phyloP scores from a whole-genome alignment of 2,888 invertebrate genomes.

The Bembecia ichneumoniformis region DNA sequence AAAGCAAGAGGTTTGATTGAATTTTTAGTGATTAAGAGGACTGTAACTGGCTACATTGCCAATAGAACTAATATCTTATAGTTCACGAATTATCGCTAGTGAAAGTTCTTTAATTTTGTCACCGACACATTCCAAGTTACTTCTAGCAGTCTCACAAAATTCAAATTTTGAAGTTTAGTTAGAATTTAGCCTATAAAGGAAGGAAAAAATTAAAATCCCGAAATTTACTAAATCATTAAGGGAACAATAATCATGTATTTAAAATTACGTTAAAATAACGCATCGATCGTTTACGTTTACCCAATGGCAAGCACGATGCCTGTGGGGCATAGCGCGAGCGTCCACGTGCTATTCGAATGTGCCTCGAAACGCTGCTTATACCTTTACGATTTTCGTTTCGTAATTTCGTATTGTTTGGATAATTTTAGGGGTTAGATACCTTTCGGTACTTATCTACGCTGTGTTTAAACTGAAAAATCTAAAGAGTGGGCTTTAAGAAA shows the following conservation, averaged over 20 bases:
- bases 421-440: neutral
- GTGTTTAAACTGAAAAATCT: neutral
- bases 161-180: neutral
- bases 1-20: too few relatives aligned
- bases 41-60: too few relatives aligned
- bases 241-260: neutral
- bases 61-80: too few relatives aligned
- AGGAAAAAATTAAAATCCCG: neutral
- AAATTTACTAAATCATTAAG: neutral
- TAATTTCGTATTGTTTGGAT: neutral
- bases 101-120: conserved; percentile 1
- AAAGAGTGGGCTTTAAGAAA: too few relatives aligned
- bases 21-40: too few relatives aligned
- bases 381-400: conserved; percentile 1
- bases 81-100: too few relatives aligned
- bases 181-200: neutral
- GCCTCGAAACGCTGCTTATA: conserved; percentile 1
- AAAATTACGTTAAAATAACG: conserved; percentile 8
- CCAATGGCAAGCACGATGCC: too few relatives aligned
- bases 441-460: neutral
- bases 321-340: conserved; percentile 3
- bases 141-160: neutral
- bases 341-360: neutral
- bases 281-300: conserved; percentile 14
- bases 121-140: conserved; percentile 1